Evolutionary conservation across 2,113 vertebrate species (phyloP).

Genomic region (Eira barbara): DNA sequence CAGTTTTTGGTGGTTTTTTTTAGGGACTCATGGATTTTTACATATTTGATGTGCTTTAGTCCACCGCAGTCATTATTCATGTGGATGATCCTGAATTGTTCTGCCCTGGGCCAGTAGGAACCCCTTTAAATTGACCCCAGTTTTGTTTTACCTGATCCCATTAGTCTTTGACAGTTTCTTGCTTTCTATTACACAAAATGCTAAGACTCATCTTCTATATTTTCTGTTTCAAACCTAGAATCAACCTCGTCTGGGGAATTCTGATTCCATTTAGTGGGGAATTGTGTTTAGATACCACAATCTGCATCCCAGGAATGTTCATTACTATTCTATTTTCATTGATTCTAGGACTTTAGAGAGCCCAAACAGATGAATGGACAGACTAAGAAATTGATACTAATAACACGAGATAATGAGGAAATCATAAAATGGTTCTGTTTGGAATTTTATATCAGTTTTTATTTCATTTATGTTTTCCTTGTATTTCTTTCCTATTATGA

Average conservation of each 20-base stretch:
- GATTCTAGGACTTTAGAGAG: background rate
- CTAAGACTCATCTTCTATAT: background rate
- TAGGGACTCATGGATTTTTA: background rate
- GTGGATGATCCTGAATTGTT: background rate
- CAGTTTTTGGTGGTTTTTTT: background rate
- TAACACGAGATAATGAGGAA: background rate
- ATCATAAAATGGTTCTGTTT: background rate
- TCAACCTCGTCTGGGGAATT: background rate
- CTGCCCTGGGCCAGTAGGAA: background rate
- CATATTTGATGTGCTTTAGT: background rate
- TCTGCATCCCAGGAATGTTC: background rate
- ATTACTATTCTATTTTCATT: background rate
- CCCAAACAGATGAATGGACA: background rate
- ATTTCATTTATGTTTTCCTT: background rate
- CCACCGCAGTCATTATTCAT: background rate
- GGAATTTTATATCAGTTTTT: background rate
- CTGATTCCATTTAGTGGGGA: background rate
- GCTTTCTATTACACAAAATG: background rate
- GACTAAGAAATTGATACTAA: background rate
- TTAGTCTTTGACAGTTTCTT: background rate
- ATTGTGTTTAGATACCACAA: background rate
- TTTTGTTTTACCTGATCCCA: background rate
- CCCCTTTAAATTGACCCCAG: background rate
- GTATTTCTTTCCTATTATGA: background rate
- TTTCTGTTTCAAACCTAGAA: background rate